A percentile compares a stretch with the other conserved stretches of the same genome.
These are phyloP conservation scores for Ooceraea biroi DNA, from an alignment of 1,140 invertebrate species.

Conservation along the genomic window DNA sequence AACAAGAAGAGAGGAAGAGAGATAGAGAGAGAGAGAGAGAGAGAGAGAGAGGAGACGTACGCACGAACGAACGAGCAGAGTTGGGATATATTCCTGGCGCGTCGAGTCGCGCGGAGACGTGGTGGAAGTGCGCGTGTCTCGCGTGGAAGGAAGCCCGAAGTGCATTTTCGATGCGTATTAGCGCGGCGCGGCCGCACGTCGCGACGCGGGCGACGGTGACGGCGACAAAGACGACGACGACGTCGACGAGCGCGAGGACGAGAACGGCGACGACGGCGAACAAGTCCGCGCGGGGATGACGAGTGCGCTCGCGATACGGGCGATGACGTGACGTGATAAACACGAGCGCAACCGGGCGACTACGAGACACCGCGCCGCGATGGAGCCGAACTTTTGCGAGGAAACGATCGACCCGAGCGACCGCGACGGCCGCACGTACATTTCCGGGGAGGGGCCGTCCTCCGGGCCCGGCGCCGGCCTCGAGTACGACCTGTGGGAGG, in stretches of 20 bases:
- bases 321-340: constrained; percentile 71
- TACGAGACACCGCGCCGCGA: constrained; percentile 44
- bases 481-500: constrained; percentile 95
- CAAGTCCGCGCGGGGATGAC: constrained; percentile 62
- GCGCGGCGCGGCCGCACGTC: neutral
- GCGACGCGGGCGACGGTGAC: constrained; percentile 42
- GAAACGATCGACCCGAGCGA: constrained; percentile 55
- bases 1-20: constrained; percentile 12
- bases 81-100: constrained; percentile 70
- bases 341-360: constrained; percentile 55
- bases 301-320: constrained; percentile 63
- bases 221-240: constrained; percentile 28
- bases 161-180: constrained; percentile 15
- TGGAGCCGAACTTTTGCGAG: constrained; percentile 55
- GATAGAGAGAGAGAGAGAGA: constrained; percentile 1
- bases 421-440: constrained; percentile 61
- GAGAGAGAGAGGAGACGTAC: neutral
- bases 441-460: constrained; percentile 68
- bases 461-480: constrained; percentile 83
- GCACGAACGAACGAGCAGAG: constrained; percentile 9
- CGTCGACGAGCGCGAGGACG: neutral
- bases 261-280: neutral
- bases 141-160: constrained; percentile 29
- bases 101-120: constrained; percentile 64
- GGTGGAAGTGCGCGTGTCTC: constrained; percentile 66